Evolutionary conservation across 1,140 invertebrate genomes (phyloP).

Genomic region (Limonius californicus): DNA sequence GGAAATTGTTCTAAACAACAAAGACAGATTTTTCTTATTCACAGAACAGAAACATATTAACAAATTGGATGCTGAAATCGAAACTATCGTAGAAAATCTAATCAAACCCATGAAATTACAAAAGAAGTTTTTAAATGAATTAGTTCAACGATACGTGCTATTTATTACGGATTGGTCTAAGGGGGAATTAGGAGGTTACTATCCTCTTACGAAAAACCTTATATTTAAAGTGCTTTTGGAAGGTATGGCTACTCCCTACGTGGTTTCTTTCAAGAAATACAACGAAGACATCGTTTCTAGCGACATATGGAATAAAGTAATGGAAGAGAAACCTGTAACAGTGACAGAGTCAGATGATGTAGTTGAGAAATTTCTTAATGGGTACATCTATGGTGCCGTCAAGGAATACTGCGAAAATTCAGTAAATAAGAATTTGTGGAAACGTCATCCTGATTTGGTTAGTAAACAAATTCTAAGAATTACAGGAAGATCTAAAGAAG

Average conservation of each 20-base stretch:
- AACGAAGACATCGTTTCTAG: not conserved
- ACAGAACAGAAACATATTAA: not conserved
- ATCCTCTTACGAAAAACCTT: not conserved
- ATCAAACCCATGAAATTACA: not conserved
- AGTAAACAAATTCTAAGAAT: not conserved
- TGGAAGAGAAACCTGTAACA: not conserved
- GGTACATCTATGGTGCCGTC: not conserved
- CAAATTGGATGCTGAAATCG: not conserved
- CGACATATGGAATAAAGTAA: too few relatives aligned
- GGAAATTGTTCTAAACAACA: not conserved
- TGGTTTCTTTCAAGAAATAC: not conserved
- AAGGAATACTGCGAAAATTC: not conserved
- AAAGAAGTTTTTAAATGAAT: not conserved
- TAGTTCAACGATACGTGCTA: not conserved
- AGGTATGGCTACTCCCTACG: not conserved
- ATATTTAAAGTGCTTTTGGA: not conserved
- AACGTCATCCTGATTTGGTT: not conserved
- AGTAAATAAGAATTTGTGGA: not conserved
- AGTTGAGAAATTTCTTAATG: not conserved
- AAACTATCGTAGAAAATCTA: not conserved
- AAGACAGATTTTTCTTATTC: not conserved
- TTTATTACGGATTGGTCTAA: not conserved
- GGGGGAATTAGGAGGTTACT: not conserved
- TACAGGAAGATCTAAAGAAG: not conserved
- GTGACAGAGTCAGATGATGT: not conserved